Percentiles rank a stretch among this genome's conserved stretches.
Conservation (phyloP, 2,888 invertebrate species). For the Xanthia togata region DNA sequence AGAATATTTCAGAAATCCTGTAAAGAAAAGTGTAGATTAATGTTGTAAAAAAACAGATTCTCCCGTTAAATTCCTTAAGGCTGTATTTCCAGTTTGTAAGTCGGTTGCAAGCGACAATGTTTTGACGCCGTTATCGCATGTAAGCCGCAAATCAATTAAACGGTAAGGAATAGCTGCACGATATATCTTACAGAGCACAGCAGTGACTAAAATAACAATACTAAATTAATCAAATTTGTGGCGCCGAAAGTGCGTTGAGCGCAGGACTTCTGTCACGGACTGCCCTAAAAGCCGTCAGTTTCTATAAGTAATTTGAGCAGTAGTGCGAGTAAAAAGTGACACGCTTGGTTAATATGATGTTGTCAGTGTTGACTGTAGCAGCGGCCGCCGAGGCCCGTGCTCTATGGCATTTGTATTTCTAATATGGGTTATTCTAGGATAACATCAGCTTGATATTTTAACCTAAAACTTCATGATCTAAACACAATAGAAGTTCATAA, state of each 20-base stretch:
- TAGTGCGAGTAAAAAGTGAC: no score
- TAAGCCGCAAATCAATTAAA: slow-evolving; percentile 11
- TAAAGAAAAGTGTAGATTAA: neutral
- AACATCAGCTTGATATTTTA: neutral
- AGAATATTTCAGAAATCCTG: neutral
- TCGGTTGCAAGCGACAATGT: neutral
- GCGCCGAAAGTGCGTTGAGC: neutral
- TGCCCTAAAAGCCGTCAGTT: no score
- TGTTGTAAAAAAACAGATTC: neutral
- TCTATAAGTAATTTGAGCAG: no score
- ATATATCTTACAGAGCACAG: neutral
- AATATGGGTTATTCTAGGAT: neutral
- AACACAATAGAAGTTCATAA: neutral
- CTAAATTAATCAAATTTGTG: neutral
- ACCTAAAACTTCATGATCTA: neutral
- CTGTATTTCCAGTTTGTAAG: neutral
- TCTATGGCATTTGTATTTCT: neutral
- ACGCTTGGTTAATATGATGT: no score
- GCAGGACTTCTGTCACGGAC: no score
- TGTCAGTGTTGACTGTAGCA: neutral
- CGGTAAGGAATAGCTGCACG: neutral
- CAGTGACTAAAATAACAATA: no score
- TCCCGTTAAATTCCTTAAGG: neutral
- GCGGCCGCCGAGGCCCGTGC: no score
- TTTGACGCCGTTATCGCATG: neutral